Evolutionary conservation across 2,888 invertebrate genomes (phyloP).

Genomic region (Pseudoips prasinana): DNA sequence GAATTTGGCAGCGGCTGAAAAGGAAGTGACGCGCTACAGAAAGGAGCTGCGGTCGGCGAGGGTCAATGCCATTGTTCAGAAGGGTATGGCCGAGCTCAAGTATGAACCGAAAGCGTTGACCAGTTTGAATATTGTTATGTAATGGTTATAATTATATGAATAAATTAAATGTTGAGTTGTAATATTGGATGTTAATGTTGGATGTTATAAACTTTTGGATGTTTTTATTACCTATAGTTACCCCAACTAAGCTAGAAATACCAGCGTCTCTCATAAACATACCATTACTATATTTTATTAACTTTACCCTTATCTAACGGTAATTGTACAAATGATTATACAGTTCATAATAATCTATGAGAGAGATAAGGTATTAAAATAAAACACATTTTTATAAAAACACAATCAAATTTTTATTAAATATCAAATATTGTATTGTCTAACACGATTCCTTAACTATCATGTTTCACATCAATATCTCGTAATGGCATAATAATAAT

Average conservation of each 20-base stretch:
- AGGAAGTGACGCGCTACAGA: slow-evolving; percentile 52
- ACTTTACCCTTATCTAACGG: too few species aligned
- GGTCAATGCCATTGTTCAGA: slow-evolving; percentile 61
- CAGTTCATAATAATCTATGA: too few species aligned
- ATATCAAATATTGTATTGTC: slow-evolving; percentile 83
- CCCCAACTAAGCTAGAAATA: too few species aligned
- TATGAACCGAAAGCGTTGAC: slow-evolving; percentile 51
- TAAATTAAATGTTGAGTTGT: too few species aligned
- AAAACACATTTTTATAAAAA: slow-evolving; percentile 64
- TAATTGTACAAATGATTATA: too few species aligned
- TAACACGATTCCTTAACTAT: slow-evolving; percentile 81
- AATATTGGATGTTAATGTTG: too few species aligned
- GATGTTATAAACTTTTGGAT: too few species aligned
- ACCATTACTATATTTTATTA: too few species aligned
- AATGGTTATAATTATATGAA: too few species aligned
- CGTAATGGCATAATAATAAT: slow-evolving; percentile 64
- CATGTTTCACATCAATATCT: slow-evolving; percentile 79
- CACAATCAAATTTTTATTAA: slow-evolving; percentile 82
- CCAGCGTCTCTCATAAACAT: too few species aligned
- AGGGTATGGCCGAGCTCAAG: slow-evolving; percentile 61
- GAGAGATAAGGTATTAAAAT: slow-evolving; percentile 28
- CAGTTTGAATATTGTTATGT: slow-evolving; percentile 22
- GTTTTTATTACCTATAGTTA: too few species aligned
- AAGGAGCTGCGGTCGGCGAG: slow-evolving; percentile 60
- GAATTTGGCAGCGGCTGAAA: slow-evolving; percentile 64